Conservation (phyloP, 2,888 invertebrate genomes). For the Hirudinaria manillensis region DNA sequence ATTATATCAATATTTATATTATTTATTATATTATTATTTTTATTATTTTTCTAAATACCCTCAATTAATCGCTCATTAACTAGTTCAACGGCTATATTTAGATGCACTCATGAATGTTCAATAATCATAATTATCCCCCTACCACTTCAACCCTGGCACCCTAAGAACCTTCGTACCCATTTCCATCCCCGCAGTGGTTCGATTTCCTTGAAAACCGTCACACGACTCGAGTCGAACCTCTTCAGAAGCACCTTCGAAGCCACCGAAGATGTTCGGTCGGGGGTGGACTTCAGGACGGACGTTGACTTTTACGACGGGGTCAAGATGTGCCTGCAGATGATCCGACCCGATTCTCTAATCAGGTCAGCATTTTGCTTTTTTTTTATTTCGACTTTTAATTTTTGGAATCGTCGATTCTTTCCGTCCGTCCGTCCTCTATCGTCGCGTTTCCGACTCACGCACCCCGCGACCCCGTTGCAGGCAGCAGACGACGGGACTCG, state of each 20-base stretch:
- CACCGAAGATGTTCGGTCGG: slow-evolving; percentile 56
- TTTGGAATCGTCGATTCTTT: neutral
- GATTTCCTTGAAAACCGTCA: neutral
- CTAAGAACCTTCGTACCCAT: too few relatives aligned
- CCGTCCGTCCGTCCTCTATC: neutral
- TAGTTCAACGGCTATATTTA: too few relatives aligned
- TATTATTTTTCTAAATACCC: too few relatives aligned
- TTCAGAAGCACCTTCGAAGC: neutral
- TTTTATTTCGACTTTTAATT: neutral
- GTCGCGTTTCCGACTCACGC: too few relatives aligned
- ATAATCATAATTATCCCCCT: too few relatives aligned
- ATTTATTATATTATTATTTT: too few relatives aligned
- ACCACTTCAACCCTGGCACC: too few relatives aligned
- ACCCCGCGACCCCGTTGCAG: too few relatives aligned
- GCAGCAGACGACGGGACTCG: slow-evolving; percentile 63
- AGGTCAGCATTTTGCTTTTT: slow-evolving; percentile 56
- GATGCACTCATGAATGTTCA: too few relatives aligned
- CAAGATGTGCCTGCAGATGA: slow-evolving; percentile 70
- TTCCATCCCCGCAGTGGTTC: too few relatives aligned
- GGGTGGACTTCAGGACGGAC: slow-evolving; percentile 67
- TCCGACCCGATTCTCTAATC: slow-evolving; percentile 64
- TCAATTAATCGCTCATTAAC: too few relatives aligned
- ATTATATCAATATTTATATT: too few relatives aligned
- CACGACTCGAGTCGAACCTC: neutral
- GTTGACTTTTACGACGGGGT: slow-evolving; percentile 70